Base-by-base conservation (phyloP, 2,797 vertebrate species). In the Sebastes umbrosus region DNA sequence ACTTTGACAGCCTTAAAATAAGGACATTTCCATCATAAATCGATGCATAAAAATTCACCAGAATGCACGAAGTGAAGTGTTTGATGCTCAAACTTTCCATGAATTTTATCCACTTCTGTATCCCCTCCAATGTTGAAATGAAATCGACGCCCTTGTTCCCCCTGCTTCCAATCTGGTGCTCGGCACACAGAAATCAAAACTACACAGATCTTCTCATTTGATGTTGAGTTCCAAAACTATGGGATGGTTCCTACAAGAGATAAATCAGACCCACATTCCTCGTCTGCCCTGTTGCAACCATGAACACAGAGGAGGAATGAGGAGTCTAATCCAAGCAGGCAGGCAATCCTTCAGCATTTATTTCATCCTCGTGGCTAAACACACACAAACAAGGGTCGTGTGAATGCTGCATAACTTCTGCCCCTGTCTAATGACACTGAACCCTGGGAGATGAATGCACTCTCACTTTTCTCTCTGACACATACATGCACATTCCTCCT, bases 341-440 rank as follows among this genome's bases (percentile, higher is more conserved):
- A 52, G 73, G 25, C 57, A 72, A 85, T 82, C 83, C 62, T 66
- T 25, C 24, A 34, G 60, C 68, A 82, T 71, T 59, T 65, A 29
- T 74, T 75, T 76, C 71, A 66, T 39, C 76, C 39, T 57, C 66
- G 54, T 46, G 36, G n/a, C 77, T 63, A 13, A 12, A 31, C 32
- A 63, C 66, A 84, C 72, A 79, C 59, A 83, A 64, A 65, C 73
- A 72, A 75, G 39, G 67, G 59, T 69, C 31, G 4, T 82, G 75
- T 80, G 80, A 85, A 87, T 29, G 55, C 65, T 25, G 36, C 12
- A 43, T 50, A 25, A 70, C 10, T 24, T 27, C 63, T 69, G 75
- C 69, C 46, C 65, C 16, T 3, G 10, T 55, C 27, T 68, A 73
- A 74, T 78, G 43, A 86, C 75, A 82, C 32, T 20, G 18, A 64